Evolutionary conservation across 2,797 vertebrate species (phyloP).

Genomic region (Falco cherrug): DNA sequence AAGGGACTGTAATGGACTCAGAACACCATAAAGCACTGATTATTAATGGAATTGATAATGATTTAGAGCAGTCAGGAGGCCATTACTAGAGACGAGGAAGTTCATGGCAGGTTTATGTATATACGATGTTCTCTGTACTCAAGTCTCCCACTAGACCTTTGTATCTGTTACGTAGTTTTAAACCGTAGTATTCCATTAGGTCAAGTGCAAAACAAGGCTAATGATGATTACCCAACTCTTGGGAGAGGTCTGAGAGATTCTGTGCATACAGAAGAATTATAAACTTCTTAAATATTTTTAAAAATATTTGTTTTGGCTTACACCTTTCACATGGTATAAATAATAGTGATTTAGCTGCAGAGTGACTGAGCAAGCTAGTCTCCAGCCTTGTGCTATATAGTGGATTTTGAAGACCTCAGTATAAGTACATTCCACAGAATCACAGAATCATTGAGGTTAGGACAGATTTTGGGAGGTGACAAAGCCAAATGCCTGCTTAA

Average conservation of each 20-base stretch:
- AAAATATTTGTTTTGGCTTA: not conserved
- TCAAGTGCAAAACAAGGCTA: not conserved
- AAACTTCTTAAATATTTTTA: not conserved
- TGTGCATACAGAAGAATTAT: not conserved
- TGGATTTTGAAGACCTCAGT: not conserved
- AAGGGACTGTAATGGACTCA: not conserved
- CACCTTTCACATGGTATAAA: not conserved
- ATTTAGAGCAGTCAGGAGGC: not conserved
- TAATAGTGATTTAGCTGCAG: not conserved
- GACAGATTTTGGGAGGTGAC: not conserved
- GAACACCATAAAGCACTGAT: not conserved
- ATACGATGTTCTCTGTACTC: not conserved
- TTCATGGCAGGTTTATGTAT: not conserved
- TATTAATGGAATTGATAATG: not conserved
- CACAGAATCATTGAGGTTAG: not conserved
- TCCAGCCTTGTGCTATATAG: not conserved
- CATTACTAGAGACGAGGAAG: not conserved
- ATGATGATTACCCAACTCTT: not conserved
- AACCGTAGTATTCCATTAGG: not conserved
- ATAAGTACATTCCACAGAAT: not conserved
- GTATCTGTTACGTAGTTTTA: not conserved
- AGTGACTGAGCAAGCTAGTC: not conserved
- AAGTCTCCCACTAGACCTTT: not conserved
- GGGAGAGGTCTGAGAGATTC: not conserved
- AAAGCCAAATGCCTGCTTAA: not conserved